Evolutionary conservation across 2,888 invertebrate species (phyloP), one percentile per base, ranked within the genome.

Genomic region (Hyles lineata): DNA sequence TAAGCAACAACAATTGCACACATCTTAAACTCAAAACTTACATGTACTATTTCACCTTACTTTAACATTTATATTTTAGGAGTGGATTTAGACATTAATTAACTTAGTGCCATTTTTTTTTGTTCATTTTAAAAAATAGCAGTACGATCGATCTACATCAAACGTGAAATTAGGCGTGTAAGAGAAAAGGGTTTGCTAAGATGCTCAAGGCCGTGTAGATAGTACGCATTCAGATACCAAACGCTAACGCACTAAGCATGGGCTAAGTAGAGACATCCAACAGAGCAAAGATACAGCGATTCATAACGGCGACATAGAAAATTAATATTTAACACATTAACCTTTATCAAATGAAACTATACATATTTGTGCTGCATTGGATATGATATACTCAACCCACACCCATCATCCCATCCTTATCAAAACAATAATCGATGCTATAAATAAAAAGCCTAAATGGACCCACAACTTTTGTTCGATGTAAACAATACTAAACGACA

Each of bases 21-120:
- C 79, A 77, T 76, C 87, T 90, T 89, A 89, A 80, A 85, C 84
- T 84, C 86, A 81, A 81, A 86, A 83, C 91, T 90, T 92, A 92
- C 80, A 78, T 86, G 86, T 89, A 90, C 89, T 88, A 88, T 88
- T 88, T 87, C 80, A 86, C 81, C 87, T 89, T 89, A 89, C 83
- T 77, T 80, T 82, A 83, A 82, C 76, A 76, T 88, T 87, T 80
- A 86, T 83, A 84, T 83, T 85, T 87, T 87, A 90, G 90, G 90
- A 91, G 90, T 87, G 93, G 92, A 91, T 93, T 92, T 90, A 93
- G 92, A 90, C 93, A 90, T 81, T 91, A 92, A 92, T 91, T 87
- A 91, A 90, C 90, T 88, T 89, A 90, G 85, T 87, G 87, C 83
- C 87, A 87, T 67, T 67, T 67, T 29, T n/a, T 67, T 79, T 78